Conservation (phyloP, 2,888 invertebrate species). For the Cancer borealis region DNA sequence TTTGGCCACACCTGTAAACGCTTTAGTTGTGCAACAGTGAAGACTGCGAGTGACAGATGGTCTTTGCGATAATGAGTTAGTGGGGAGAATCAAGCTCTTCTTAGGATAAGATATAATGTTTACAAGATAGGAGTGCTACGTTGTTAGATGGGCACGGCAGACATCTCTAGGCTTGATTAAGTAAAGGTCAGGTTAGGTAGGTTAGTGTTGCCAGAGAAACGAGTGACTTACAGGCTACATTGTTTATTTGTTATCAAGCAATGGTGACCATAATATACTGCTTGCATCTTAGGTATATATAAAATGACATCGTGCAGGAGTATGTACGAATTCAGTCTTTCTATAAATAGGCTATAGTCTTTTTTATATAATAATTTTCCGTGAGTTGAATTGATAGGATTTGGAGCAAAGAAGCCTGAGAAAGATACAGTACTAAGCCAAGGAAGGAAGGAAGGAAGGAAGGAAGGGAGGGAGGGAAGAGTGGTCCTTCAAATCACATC, state of each 20-base stretch:
- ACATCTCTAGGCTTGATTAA: background rate
- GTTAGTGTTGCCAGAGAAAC: background rate
- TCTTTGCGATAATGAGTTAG: background rate
- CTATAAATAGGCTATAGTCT: background rate
- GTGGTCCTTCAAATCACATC: too few relatives aligned
- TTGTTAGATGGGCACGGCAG: background rate
- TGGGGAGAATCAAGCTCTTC: background rate
- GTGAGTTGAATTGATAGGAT: background rate
- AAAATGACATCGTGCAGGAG: background rate
- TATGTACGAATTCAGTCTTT: background rate
- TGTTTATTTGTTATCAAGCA: background rate
- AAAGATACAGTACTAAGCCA: background rate
- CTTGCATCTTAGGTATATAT: background rate
- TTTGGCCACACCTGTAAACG: too few relatives aligned
- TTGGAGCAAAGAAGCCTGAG: background rate
- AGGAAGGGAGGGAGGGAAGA: too few relatives aligned
- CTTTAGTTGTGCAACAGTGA: too few relatives aligned
- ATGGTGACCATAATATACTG: background rate
- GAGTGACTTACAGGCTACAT: background rate
- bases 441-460: too few relatives aligned
- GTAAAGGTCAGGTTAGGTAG: background rate
- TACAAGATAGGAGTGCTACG: background rate
- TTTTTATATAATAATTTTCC: background rate
- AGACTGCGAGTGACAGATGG: too few relatives aligned
- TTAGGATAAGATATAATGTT: background rate